Evolutionary conservation across 2,797 vertebrate genomes (phyloP).

Genomic region (Lagorchestes hirsutus): DNA sequence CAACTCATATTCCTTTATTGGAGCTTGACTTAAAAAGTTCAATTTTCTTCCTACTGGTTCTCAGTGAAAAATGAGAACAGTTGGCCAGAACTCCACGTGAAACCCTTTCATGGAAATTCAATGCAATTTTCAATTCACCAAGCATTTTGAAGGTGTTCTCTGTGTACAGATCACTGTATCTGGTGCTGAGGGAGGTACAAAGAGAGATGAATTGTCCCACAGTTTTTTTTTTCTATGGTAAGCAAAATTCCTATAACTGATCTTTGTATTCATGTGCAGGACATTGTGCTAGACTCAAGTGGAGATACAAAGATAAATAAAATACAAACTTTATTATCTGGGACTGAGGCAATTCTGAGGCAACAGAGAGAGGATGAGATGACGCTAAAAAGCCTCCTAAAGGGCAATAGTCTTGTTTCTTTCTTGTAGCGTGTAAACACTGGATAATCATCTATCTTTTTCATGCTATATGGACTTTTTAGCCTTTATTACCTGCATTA

Average conservation of each 20-base stretch:
- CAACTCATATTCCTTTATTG: constrained; percentile 13
- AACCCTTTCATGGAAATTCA: not conserved
- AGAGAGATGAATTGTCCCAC: not conserved
- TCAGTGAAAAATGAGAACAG: not conserved
- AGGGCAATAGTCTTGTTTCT: not conserved
- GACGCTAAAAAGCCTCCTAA: not conserved
- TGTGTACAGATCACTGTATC: not conserved
- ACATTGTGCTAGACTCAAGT: not conserved
- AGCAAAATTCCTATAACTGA: not conserved
- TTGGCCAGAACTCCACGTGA: not conserved
- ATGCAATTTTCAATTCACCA: not conserved
- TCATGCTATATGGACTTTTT: not conserved
- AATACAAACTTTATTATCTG: not conserved
- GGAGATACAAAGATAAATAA: not conserved
- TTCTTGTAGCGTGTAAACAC: not conserved
- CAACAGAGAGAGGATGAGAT: not conserved
- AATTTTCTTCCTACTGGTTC: fast-evolving
- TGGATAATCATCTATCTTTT: not conserved
- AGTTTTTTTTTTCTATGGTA: not conserved
- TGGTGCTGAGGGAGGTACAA: not conserved
- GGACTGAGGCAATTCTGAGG: not conserved
- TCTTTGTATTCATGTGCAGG: not conserved
- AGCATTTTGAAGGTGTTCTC: not conserved
- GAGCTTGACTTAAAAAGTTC: not conserved
- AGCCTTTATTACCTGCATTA: not conserved